Evolutionary conservation across 2,888 invertebrate species (phyloP).

Genomic region (Pteria penguin): DNA sequence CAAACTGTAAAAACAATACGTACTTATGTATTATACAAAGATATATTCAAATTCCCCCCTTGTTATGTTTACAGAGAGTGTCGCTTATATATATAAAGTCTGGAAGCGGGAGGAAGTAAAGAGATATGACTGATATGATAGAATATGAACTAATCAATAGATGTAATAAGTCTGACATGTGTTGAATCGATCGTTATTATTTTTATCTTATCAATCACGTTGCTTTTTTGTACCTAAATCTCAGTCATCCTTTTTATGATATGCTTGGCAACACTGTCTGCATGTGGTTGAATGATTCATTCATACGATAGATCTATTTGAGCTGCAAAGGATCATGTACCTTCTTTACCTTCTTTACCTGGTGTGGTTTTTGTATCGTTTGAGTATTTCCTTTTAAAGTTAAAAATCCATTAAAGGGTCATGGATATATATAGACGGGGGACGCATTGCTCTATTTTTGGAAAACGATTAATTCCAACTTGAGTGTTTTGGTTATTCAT

Average conservation of each 20-base stretch:
- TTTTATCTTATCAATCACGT: too few species aligned
- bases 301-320: too few species aligned
- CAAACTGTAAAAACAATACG: not conserved
- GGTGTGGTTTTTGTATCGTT: too few species aligned
- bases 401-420: not conserved
- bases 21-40: not conserved
- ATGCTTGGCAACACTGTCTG: too few species aligned
- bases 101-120: not conserved
- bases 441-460: not conserved
- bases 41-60: not conserved
- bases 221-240: too few species aligned
- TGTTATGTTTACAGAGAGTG: not conserved
- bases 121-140: not conserved
- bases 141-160: not conserved
- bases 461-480: not conserved
- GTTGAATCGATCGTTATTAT: not conserved
- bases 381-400: too few species aligned
- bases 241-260: too few species aligned
- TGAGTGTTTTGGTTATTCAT: not conserved
- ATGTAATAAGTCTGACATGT: not conserved
- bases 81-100: not conserved
- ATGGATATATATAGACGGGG: not conserved
- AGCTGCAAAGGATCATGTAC: too few species aligned
- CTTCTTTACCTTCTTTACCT: too few species aligned
- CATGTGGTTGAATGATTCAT: not conserved